phyloP scores from a whole-genome alignment of 2,888 invertebrate genomes.

The Trissoscelio sp. region DNA sequence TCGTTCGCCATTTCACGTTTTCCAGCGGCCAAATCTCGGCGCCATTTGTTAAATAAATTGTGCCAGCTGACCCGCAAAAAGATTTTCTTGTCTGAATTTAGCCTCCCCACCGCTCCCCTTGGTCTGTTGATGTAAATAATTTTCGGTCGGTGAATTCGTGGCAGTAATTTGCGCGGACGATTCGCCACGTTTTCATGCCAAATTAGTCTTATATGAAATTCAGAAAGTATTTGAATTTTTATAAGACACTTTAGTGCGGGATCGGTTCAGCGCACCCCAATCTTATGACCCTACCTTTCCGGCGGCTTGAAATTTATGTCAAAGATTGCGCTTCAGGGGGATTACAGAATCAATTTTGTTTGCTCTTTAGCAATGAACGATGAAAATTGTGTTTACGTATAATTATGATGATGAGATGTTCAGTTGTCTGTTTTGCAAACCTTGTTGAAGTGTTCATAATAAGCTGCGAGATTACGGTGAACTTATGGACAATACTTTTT shows the following conservation, averaged over 20 bases:
- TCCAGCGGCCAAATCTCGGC: slow-evolving; percentile 69
- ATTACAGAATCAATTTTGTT: slow-evolving; percentile 55
- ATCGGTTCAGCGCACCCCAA: slow-evolving; percentile 37
- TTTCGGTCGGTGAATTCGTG: background rate
- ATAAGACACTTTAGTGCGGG: slow-evolving; percentile 45
- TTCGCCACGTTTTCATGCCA: slow-evolving; percentile 34
- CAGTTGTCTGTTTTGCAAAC: background rate
- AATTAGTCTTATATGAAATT: slow-evolving; percentile 41
- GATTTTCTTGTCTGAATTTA: too few relatives aligned
- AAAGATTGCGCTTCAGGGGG: slow-evolving; percentile 38
- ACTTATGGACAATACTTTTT: too few relatives aligned
- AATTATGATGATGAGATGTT: slow-evolving; percentile 29
- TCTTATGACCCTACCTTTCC: slow-evolving; percentile 28
- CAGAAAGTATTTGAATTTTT: slow-evolving; percentile 56
- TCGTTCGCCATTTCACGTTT: slow-evolving; percentile 43
- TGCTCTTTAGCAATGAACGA: slow-evolving; percentile 36
- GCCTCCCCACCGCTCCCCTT: too few relatives aligned
- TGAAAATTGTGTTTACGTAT: slow-evolving; percentile 31
- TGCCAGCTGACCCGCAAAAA: slow-evolving; percentile 33
- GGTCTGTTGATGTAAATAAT: slow-evolving; percentile 11
- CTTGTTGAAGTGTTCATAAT: background rate
- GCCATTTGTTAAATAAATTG: slow-evolving; percentile 65
- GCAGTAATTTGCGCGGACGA: slow-evolving; percentile 11
- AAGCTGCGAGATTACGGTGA: background rate
- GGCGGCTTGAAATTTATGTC: slow-evolving; percentile 50